phyloP scores from a whole-genome alignment of 1,140 invertebrate species.

The Saccostrea cuccullata region DNA sequence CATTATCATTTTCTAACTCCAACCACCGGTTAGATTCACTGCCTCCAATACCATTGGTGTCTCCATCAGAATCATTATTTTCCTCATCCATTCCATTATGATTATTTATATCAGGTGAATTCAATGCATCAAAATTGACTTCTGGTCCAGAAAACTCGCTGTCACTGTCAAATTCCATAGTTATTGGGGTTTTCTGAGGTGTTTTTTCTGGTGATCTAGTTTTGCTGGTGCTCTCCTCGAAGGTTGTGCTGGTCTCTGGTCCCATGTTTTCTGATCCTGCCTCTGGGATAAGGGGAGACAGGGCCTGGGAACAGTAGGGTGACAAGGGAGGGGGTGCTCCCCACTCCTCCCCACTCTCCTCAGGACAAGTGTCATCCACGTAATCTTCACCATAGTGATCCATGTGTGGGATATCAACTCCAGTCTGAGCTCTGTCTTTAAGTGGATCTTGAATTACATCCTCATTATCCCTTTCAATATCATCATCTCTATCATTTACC shows the following conservation, averaged over 20 bases:
- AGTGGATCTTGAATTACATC: not conserved
- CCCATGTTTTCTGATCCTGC: not conserved
- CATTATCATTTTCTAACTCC: not conserved
- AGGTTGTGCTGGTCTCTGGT: not conserved
- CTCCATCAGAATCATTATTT: conserved; percentile 1
- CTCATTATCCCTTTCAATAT: not conserved
- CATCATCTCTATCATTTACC: not conserved
- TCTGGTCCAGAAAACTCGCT: conserved; percentile 28
- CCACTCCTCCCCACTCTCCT: conserved; percentile 23
- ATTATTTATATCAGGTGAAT: conserved; percentile 22
- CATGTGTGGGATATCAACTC: not conserved
- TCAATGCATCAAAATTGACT: conserved; percentile 37
- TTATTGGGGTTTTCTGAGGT: not conserved
- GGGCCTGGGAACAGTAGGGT: conserved; percentile 4
- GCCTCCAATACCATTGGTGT: not conserved
- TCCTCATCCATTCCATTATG: not conserved
- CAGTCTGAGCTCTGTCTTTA: not conserved
- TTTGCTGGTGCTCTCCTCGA: not conserved
- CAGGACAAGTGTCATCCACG: conserved; percentile 28
- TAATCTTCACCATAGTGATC: not conserved
- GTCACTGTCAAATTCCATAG: conserved; percentile 40
- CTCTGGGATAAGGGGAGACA: conserved; percentile 34
- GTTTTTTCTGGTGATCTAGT: not conserved
- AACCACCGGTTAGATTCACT: not conserved
- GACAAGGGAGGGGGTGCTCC: not conserved